Evolutionary conservation across 2,797 vertebrate genomes (phyloP).

Genomic region (Rhodeus uyekii): DNA sequence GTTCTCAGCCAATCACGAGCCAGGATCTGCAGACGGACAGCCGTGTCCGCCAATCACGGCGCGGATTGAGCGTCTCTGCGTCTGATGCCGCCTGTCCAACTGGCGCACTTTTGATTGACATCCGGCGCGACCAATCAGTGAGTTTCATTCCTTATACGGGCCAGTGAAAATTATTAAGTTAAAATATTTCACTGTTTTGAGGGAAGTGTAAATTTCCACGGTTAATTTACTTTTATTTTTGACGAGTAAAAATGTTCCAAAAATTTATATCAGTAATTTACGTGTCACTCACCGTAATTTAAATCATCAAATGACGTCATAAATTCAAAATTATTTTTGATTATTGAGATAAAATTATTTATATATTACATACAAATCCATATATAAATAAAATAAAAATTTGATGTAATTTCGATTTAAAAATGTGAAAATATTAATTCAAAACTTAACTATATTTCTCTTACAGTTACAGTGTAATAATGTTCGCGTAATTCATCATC

Average conservation of each 20-base stretch:
- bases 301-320: neutral
- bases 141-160: conserved; percentile 77
- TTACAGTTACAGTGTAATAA: neutral
- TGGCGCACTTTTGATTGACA: conserved; percentile 69
- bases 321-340: neutral
- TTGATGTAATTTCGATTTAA: neutral
- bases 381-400: neutral
- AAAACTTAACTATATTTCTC: neutral
- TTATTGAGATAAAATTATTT: neutral
- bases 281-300: neutral
- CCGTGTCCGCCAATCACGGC: neutral
- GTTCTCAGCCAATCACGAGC: conserved; percentile 62
- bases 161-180: conserved; percentile 15
- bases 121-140: conserved; percentile 64
- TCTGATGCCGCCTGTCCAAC: conserved; percentile 41
- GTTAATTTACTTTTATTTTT: neutral
- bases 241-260: too few relatives aligned
- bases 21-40: neutral
- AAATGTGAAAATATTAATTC: neutral
- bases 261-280: neutral
- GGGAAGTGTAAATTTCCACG: neutral
- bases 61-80: neutral
- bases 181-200: neutral
- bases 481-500: neutral
- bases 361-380: too few relatives aligned